A percentile compares a stretch with the other conserved stretches of the same genome.
Conservation (phyloP, 2,113 vertebrate species). For the Neodon shergylaensis region DNA sequence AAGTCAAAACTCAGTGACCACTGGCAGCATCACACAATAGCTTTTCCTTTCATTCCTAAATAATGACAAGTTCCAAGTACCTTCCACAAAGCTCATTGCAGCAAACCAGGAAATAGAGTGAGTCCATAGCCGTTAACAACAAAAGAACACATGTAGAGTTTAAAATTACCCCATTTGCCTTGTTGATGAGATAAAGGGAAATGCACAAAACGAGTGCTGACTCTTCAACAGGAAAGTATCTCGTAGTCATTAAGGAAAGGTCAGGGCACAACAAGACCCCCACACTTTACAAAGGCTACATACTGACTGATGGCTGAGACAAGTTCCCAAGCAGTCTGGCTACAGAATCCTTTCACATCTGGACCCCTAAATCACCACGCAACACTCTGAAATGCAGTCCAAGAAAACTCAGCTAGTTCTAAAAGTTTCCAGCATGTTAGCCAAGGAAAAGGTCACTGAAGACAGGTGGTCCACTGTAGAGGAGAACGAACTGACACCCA, state of each 20-base stretch:
- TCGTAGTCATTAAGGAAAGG: not conserved
- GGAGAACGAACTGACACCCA: not conserved
- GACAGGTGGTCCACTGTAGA: not conserved
- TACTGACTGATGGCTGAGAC: not conserved
- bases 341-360: not conserved
- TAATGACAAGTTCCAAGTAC: not conserved
- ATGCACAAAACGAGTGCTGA: not conserved
- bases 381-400: not conserved
- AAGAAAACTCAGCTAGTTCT: not conserved
- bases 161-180: not conserved
- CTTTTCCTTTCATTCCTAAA: not conserved
- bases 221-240: not conserved
- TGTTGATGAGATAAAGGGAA: not conserved
- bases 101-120: not conserved
- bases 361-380: too few relatives aligned
- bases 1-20: constrained; percentile 12
- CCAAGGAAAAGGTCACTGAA: not conserved
- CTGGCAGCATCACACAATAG: constrained; percentile 31
- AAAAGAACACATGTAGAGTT: not conserved
- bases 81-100: not conserved
- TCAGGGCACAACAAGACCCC: constrained; percentile 1
- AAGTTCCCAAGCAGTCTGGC: not conserved
- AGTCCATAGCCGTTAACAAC: not conserved
- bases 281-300: not conserved
- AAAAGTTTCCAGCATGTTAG: not conserved